Base-by-base conservation (phyloP, 2,888 invertebrate species). In the Hirtodrosophila confusa region DNA sequence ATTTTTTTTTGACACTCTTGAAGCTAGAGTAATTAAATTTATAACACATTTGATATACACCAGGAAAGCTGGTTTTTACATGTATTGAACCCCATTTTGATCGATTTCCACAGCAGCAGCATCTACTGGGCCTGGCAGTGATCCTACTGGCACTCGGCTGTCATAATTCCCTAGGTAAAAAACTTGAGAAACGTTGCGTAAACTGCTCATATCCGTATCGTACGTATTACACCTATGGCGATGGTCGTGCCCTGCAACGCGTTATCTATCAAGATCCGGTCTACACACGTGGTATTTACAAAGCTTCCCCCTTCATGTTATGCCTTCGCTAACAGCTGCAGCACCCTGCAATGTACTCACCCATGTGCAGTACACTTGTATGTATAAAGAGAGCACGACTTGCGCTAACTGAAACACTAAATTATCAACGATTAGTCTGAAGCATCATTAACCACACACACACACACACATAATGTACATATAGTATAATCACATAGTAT, bases 151-250 rank as follows among this genome's bases (percentile, higher is more conserved):
- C 57, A 17, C 10, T 77, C 6, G 23, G 41, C 61, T 74, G 71
- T 55, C 70, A 61, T 53, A 69, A 33, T 36, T 65, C 69, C 50
- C 47, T 80, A 74, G 90, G 89, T 75, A 91, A 90, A 76, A 87
- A 88, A 69, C 11, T 89, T n/a, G 86, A 83, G 63, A 85, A 85
- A 51, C 88, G 90, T 61, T 91, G 91, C 76, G 70, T 86, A 29
- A 87, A 88, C 58, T 90, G 90, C 72, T 78, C 89, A 53, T 88
- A 90, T 66, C 89, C 89, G 50, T 88, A 90, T 66, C 89, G 80
- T 71, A 88, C 85, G 55, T 90, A 90, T 78, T 89, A 90, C 64
- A 88, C 89, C 43, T 85, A 90, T 58, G 85, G 83, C 57, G 88
- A 89, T 70, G 89, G 90, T 60, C 82, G 86, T 54, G 63, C 84